Evolutionary conservation across 1,140 invertebrate genomes (phyloP).

Genomic region (Dendrolimus punctatus): DNA sequence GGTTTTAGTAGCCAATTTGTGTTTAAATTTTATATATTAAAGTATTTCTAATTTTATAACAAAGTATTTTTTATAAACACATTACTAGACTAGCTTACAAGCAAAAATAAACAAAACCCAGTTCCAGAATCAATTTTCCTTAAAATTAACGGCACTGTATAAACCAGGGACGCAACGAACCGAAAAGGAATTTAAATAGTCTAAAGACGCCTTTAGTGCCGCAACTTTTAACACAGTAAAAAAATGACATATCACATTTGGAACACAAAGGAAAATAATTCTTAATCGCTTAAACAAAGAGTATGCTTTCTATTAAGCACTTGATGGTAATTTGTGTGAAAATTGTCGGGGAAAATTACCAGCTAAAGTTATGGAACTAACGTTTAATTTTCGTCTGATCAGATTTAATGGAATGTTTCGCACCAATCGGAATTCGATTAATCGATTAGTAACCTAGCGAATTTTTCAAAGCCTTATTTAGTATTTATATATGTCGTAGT

Average conservation of each 20-base stretch:
- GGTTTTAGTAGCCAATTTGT: too few relatives aligned
- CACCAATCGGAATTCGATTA: background rate
- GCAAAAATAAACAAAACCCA: constrained; percentile 14
- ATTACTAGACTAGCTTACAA: too few relatives aligned
- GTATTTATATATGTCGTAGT: too few relatives aligned
- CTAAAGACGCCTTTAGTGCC: constrained; percentile 57
- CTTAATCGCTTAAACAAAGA: constrained; percentile 16
- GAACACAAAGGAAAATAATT: constrained; percentile 23
- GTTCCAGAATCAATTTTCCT: constrained; percentile 57
- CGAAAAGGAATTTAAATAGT: constrained; percentile 71
- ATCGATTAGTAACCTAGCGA: too few relatives aligned
- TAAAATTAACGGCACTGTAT: constrained; percentile 72
- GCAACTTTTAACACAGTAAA: constrained; percentile 39
- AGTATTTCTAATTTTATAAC: too few relatives aligned
- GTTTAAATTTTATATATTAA: too few relatives aligned
- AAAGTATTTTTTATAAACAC: too few relatives aligned
- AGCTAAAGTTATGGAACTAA: too few relatives aligned
- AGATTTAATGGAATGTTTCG: background rate
- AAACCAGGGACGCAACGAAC: constrained; percentile 72
- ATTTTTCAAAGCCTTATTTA: too few relatives aligned
- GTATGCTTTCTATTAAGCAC: constrained; percentile 11
- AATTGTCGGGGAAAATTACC: too few relatives aligned
- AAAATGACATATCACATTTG: constrained; percentile 28
- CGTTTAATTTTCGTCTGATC: too few relatives aligned
- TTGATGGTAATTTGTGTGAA: too few relatives aligned